Evolutionary conservation across 1,140 invertebrate genomes (phyloP), one percentile per base, ranked within the genome.

Genomic region (Thereuonema tuberculata): DNA sequence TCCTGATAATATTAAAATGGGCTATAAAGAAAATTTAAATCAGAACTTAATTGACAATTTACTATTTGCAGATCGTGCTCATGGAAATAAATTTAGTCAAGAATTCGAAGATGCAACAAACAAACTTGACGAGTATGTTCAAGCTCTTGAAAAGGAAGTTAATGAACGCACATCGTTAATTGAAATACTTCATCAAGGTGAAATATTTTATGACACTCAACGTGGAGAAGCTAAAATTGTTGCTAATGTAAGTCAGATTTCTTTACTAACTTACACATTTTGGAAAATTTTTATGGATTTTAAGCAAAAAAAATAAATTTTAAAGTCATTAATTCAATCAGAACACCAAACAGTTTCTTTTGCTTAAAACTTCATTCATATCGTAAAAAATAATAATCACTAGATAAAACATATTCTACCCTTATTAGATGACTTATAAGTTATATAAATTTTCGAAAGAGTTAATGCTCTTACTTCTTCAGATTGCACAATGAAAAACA

Each of bases 151-250:
- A 64, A 77, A 83, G 46, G 88, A 93, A 74, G 83, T 93, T n/a
- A 80, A 85, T 56, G 84, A 89, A 55, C 77, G 91, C 61, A 81
- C 80, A 55, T 78, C 82, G 25, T 74, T 95, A 29, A 76, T 93
- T 52, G 82, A 84, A 9, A 68, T 86, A 20, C 68, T 94, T 27
- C 83, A 86, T 57, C 84, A 87, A 54, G 85, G 86, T 21, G 84
- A 89, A 67, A 81, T 85, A 57, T 94, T 89, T 74, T 92, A 94
- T 73, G 86, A 89, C 58, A 87, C 84, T 20, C 90, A 95, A 72
- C 80, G 84, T 56, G 84, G 85, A 26, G 91, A 95, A 79, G 91
- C 92, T 1, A 94, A 91, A 79, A 84, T 93, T 67, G 91, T 95
- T 26, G 86, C 84, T 46, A 89, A 89, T 80, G 89, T 92, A 77